Evolutionary conservation across 2,888 invertebrate genomes (phyloP).

Genomic region (Drosophila emarginata): DNA sequence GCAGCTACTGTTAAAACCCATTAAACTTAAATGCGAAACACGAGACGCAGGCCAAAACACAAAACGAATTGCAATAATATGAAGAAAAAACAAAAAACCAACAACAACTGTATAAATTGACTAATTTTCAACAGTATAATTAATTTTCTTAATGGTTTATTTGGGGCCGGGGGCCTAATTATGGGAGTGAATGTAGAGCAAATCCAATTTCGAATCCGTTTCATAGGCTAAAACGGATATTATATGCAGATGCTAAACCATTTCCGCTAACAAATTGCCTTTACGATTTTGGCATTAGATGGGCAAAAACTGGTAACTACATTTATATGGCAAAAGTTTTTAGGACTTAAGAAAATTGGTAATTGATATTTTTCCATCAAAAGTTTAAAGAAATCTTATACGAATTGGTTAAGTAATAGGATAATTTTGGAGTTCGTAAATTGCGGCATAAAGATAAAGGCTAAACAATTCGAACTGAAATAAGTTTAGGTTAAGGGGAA

Average conservation of each 20-base stretch:
- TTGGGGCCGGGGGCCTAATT: background rate
- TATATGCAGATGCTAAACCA: background rate
- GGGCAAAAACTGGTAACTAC: background rate
- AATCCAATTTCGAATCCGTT: background rate
- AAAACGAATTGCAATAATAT: conserved; percentile 39
- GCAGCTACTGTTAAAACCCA: conserved; percentile 27
- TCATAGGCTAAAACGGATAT: background rate
- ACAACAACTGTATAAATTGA: conserved; percentile 22
- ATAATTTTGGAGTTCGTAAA: too few species aligned
- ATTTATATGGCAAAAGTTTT: background rate
- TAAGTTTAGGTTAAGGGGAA: too few species aligned
- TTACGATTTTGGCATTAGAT: background rate
- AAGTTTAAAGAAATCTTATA: background rate
- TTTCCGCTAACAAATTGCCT: conserved; percentile 1
- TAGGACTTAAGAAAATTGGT: background rate
- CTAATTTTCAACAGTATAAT: conserved; percentile 52
- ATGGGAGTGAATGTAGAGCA: conserved; percentile 12
- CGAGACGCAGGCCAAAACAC: conserved; percentile 54
- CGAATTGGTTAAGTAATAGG: too few species aligned
- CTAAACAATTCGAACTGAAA: too few species aligned
- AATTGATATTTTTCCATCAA: background rate
- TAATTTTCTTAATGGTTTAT: conserved; percentile 43
- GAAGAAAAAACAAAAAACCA: conserved; percentile 38
- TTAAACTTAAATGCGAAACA: conserved; percentile 56
- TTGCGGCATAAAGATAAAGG: too few species aligned